These are phyloP conservation scores for Onychomys torridus DNA, from an alignment of 2,797 vertebrate species.

Conservation along the genomic window DNA sequence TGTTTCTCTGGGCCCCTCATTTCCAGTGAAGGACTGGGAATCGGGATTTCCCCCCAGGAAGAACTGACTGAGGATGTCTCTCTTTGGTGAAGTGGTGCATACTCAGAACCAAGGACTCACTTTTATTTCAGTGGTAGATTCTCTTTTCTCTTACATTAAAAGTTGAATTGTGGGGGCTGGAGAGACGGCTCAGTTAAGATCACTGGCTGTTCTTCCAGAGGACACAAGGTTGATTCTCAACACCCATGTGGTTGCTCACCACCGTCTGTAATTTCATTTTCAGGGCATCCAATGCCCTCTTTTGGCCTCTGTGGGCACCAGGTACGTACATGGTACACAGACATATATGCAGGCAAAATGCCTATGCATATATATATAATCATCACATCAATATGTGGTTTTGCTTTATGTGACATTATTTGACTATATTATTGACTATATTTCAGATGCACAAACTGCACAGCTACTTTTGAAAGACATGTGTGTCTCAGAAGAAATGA, in stretches of 20 bases:
- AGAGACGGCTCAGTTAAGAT: not conserved
- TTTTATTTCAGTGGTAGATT: not conserved
- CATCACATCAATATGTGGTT: not conserved
- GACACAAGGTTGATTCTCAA: not conserved
- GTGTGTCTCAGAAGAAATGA: not conserved
- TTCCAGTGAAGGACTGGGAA: not conserved
- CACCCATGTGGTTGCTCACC: not conserved
- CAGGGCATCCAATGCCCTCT: not conserved
- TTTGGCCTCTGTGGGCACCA: not conserved
- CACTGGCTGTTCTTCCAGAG: not conserved
- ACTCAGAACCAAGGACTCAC: not conserved
- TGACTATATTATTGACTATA: slow-evolving; percentile 2
- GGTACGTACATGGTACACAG: not conserved
- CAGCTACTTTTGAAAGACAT: slow-evolving; percentile 16
- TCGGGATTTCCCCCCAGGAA: not conserved
- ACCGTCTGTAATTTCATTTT: not conserved
- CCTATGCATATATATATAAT: not conserved
- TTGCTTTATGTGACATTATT: not conserved
- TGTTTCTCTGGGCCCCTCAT: not conserved
- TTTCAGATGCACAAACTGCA: not conserved
- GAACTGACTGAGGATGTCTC: not conserved
- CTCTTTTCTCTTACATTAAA: slow-evolving; percentile 16
- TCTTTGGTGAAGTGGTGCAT: not conserved
- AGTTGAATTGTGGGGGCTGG: not conserved
- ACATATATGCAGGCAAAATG: not conserved